Evolutionary conservation across 2,113 vertebrate species (phyloP), one percentile per base, ranked within the genome.

Genomic region (Pteronura brasiliensis): DNA sequence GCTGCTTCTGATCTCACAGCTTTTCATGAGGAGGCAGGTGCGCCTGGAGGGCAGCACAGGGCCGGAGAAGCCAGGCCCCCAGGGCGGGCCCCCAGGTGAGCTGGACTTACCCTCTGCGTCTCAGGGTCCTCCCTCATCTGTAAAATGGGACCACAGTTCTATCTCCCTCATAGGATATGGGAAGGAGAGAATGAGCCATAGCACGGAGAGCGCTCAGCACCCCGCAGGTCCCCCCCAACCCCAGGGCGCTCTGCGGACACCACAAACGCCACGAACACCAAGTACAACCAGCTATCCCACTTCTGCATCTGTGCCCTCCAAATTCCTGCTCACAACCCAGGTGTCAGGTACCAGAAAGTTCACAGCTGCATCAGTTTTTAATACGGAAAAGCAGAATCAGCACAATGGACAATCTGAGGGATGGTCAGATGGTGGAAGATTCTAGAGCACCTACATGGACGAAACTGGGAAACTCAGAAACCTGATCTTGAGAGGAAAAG

Each of bases 121-220:
- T 57, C n/a, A 65, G 11, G 7, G 8, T n/a, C 49, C 39, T 18
- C 52, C 74, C 3, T 44, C 8, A 21, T 7, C 63, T 36, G 83
- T 25, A 9, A 59, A 72, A 63, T 3, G 15, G 59, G 88, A 34
- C n/a, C 80, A 12, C 10, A 13, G 20, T 18, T 15, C 59, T n/a
- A 55, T 13, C 55, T 3, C n/a, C 20, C 36, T 29, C 0, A 0
- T 0, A 10, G 59, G 39, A 25, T 2, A 3, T 0, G 0, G 44
- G 23, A 2, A 29, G 13, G 29, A 49, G 1, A 76, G 27, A 76
- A 59, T 21, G 1, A 42, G 39, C 9, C 39, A 29, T 17, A 0
- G 1, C 36, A 31, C 1, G 0, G 1, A 11, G 15, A 12, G 36
- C 10, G 1, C 49, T 39, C 0, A 36, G 84, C 0, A 0, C 23